Base-by-base conservation (phyloP, 2,797 vertebrate species). In the Triplophysa bombifrons region DNA sequence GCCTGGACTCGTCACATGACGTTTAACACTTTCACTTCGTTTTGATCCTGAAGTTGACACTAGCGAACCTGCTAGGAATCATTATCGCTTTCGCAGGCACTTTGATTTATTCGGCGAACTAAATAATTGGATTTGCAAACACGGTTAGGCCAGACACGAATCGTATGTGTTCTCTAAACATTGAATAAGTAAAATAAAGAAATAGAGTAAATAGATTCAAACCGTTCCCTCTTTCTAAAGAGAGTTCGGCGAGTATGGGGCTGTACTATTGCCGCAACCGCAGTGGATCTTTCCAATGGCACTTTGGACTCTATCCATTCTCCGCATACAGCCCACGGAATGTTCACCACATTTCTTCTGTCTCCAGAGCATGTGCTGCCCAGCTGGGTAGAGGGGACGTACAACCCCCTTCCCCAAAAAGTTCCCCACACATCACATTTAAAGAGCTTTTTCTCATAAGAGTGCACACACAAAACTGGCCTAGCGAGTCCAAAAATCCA, bases 241-340 rank as follows among this genome's bases (percentile, higher is more conserved):
- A 91, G 84, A 88, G 87, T 88, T 87, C 84, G 22, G 81, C 91
- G 83, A 90, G 86, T 85, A 88, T 86, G 38, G 87, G 85, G 84
- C 86, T 88, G 88, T 91, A 87, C 85, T 89, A 88, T 93, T 94
- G 93, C 90, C 90, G 89, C 87, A 91, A 92, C 91, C 92, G 82
- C 91, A 92, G 85, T 82, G 89, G 61, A 83, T 90, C 88, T 91
- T 91, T 92, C 91, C 92, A 89, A 88, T 84, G 88, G 85, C 85
- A 84, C 76, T 80, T 46, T 76, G 91, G 88, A 63, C 81, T 9
- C 82, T 82, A 88, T 90, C 89, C 90, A 88, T 89, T 90, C 90
- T 92, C 91, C 90, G 91, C 90, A 92, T 81, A 82, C 70, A 81
- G 88, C 85, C 80, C 82, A 88, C 63, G 91, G 92, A 93, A 93